phyloP scores from a whole-genome alignment of 2,113 vertebrate genomes.

The Chloropsis cyanopogon region DNA sequence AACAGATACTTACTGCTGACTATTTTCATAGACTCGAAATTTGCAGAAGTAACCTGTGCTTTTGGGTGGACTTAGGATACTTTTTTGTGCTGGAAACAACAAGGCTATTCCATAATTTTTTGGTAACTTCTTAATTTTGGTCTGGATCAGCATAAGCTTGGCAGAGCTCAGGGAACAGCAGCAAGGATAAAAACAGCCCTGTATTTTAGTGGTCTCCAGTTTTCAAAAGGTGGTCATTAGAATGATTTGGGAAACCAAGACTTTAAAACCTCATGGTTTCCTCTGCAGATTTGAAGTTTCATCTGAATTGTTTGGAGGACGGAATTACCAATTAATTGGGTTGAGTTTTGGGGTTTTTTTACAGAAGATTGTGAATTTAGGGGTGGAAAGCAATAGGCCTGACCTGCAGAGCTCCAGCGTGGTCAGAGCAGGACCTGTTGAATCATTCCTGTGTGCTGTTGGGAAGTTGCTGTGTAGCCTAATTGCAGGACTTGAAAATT shows the following conservation, averaged over 20 bases:
- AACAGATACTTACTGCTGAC: not conserved
- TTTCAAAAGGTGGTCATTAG: not conserved
- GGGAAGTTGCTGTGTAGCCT: not conserved
- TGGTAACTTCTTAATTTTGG: not conserved
- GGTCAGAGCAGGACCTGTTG: not conserved
- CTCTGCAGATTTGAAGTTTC: not conserved
- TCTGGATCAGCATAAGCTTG: not conserved
- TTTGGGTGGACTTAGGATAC: not conserved
- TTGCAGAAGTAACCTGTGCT: not conserved
- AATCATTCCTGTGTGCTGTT: not conserved
- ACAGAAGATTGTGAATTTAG: not conserved
- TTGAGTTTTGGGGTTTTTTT: not conserved
- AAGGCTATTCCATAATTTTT: not conserved
- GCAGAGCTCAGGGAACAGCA: not conserved
- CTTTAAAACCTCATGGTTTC: not conserved
- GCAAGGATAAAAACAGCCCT: not conserved
- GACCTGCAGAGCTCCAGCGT: fast-evolving
- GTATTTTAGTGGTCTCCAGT: not conserved
- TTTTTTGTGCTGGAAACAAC: not conserved
- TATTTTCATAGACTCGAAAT: not conserved
- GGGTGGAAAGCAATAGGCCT: not conserved
- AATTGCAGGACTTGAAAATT: not conserved
- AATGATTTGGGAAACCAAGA: not conserved
- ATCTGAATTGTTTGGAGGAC: not conserved
- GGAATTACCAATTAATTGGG: not conserved